These are phyloP conservation scores for Stenotaenia linearis DNA, from an alignment of 2,888 invertebrate species.

Conservation along the genomic window DNA sequence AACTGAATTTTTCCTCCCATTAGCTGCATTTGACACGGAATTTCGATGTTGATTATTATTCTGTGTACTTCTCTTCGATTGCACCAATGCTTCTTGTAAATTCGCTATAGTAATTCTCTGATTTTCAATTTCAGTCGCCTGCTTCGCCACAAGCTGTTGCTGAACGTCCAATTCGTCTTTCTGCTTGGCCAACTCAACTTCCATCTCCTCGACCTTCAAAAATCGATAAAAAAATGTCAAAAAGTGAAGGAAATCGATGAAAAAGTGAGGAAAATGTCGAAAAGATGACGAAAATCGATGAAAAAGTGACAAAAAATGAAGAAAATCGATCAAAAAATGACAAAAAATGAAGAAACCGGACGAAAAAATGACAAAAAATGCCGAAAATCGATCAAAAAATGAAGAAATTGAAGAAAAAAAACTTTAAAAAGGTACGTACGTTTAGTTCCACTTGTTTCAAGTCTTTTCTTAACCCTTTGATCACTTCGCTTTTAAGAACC, in stretches of 20 bases:
- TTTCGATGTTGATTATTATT: not conserved
- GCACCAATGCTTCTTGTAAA: slow-evolving; percentile 1
- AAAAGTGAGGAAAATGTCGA: too few species aligned
- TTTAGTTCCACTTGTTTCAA: not conserved
- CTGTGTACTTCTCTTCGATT: not conserved
- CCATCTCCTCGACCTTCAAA: not conserved
- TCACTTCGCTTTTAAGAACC: slow-evolving; percentile 27
- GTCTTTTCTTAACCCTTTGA: slow-evolving; percentile 26
- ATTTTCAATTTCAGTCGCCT: slow-evolving; percentile 21
- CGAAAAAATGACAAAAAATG: too few species aligned
- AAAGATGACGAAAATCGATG: too few species aligned
- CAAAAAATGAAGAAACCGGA: too few species aligned
- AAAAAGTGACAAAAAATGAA: too few species aligned
- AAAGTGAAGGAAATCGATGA: not conserved
- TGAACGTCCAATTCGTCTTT: not conserved
- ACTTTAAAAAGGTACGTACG: not conserved
- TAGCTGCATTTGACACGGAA: not conserved
- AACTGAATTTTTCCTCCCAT: not conserved
- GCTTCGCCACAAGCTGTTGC: not conserved
- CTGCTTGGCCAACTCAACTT: not conserved
- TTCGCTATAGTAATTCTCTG: slow-evolving; percentile 19
- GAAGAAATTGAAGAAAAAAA: not conserved
- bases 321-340: too few species aligned
- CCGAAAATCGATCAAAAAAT: too few species aligned
- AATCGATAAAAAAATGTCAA: not conserved